Evolutionary conservation across 92 coral and sea anemone genomes (phyloP).

Genomic region (Meandrina meandrites): DNA sequence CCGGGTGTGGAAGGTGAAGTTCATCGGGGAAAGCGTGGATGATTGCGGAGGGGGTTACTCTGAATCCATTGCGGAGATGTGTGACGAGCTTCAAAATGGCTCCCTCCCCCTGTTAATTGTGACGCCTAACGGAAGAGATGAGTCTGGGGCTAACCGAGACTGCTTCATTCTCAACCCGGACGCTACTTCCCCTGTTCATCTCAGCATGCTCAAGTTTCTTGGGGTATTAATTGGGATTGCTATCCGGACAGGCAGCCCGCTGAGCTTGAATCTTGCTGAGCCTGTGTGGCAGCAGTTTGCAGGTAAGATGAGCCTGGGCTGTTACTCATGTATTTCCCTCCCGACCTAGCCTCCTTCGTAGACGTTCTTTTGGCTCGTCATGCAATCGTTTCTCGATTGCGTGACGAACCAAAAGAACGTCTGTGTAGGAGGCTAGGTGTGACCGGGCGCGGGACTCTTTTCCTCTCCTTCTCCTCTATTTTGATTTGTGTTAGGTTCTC

Average conservation of each 20-base stretch:
- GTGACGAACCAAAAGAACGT: too few relatives aligned
- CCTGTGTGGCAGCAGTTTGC: constrained; percentile 98
- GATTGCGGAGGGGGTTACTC: constrained; percentile 99
- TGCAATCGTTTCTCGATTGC: too few relatives aligned
- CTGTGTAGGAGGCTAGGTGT: too few relatives aligned
- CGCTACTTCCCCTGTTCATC: constrained; percentile 69
- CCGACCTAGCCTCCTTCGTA: too few relatives aligned
- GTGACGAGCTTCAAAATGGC: constrained; percentile 98
- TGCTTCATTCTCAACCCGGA: constrained; percentile 97
- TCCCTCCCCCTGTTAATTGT: constrained; percentile 92
- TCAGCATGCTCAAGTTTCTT: constrained; percentile 91
- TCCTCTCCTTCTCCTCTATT: background rate
- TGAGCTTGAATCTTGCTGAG: constrained; percentile 94
- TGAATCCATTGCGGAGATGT: constrained; percentile 98
- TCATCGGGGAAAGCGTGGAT: constrained; percentile 98
- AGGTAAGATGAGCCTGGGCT: constrained; percentile 38
- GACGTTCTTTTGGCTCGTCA: too few relatives aligned
- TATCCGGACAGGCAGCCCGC: constrained; percentile 98
- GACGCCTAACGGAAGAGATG: constrained; percentile 98
- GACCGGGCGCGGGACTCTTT: background rate
- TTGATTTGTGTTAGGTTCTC: background rate
- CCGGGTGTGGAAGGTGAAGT: constrained; percentile 98
- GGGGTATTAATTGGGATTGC: constrained; percentile 94
- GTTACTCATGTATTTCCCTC: background rate
- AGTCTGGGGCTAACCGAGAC: constrained; percentile 98